Base-by-base conservation (phyloP, 2,797 vertebrate species). In the Pelobates cultripes region DNA sequence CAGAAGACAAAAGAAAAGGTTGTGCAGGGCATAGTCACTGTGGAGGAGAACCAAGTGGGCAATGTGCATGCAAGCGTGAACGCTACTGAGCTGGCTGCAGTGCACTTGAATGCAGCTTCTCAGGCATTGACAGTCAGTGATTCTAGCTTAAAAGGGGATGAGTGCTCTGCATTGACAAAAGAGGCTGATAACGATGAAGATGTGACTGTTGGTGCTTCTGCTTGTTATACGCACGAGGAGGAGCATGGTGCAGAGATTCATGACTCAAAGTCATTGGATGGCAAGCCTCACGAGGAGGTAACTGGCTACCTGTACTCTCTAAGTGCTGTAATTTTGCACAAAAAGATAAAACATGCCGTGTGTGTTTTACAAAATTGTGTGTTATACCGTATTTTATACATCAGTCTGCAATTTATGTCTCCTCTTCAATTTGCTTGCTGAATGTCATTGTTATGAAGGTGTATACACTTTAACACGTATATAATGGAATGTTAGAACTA, bases 211-310 rank as follows among this genome's bases (percentile, higher is more conserved):
- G 6, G 87, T 86, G 55, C 86, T 69, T 86, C 78, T 69, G 82
- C 76, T 80, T 86, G 88, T 7, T 61, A 40, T 0, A 86, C 88
- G 86, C 87, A 66, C 75, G 89, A 68, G 6, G 89, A 94, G 86
- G 88, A 91, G 83, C 93, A 87, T 84, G 89, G 88, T 63, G 84
- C 89, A 66, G 85, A 90, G 12, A 73, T 81, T 77, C 86, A 85
- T 7, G 40, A 89, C 83, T 75, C 87, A 64, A 89, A 86, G 66
- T 82, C 87, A 70, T 85, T 87, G 85, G 93, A 93, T 88, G 88
- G 87, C 82, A 89, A 88, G 83, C 78, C 93, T 90, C 89, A 89
- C 85, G 91, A 88, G 84, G 96, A 96, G 96, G 95, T 96, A 95
- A 95, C 84, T 84, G 66, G 0, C 53, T 44, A 69, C 68, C 12